A percentile compares a stretch with the other conserved stretches of the same genome.
Evolutionary conservation across 1,140 invertebrate genomes (phyloP).

Genomic region (Spodoptera litura): DNA sequence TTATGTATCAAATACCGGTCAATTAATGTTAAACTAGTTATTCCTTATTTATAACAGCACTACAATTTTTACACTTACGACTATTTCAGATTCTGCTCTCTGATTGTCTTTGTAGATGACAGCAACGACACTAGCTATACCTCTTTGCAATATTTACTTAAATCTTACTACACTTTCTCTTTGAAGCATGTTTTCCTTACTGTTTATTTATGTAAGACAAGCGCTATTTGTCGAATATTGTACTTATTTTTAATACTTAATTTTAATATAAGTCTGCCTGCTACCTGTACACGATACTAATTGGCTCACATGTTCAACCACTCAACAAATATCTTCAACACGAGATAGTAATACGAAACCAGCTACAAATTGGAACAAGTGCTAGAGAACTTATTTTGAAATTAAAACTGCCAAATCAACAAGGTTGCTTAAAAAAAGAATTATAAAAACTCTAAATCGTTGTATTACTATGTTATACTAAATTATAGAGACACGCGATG

Average conservation of each 20-base stretch:
- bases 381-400: conserved; percentile 11
- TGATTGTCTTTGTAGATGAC: not conserved
- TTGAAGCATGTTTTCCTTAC: no score
- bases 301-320: not conserved
- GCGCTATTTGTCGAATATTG: not conserved
- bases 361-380: not conserved
- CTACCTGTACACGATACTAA: not conserved
- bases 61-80: not conserved
- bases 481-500: not conserved
- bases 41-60: not conserved
- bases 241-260: not conserved
- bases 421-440: not conserved
- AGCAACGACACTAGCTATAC: no score
- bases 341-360: not conserved
- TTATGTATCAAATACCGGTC: not conserved
- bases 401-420: conserved; percentile 30
- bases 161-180: no score
- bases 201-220: not conserved
- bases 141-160: no score
- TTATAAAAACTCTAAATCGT: no score
- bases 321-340: not conserved
- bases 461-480: not conserved
- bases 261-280: not conserved
- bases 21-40: conserved; percentile 10
- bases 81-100: not conserved